Base-by-base conservation (phyloP, 2,797 vertebrate genomes). In the Gymnothorax reevesii region DNA sequence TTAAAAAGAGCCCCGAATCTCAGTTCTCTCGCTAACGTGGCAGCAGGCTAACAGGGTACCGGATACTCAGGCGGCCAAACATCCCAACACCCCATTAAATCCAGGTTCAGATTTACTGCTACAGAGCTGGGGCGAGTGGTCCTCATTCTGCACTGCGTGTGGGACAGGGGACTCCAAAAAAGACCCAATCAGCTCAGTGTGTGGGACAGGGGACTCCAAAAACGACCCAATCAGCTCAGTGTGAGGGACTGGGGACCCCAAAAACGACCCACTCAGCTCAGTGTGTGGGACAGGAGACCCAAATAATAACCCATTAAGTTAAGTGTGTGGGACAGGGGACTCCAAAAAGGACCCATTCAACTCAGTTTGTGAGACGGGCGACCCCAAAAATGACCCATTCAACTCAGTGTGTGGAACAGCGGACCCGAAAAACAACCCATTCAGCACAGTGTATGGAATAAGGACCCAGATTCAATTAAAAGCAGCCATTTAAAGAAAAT, bases 101-200 rank as follows among this genome's bases (percentile, higher is more conserved):
- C 80, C 8, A 57, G 71, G 83, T 85, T 5, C 49, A 62, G 86
- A 90, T 94, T 93, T 89, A 93, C 86, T 87, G 87, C 85, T 57
- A 79, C 89, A 88, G 66, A 80, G 87, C 85, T 89, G 80, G 80
- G 82, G 84, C 69, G 80, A n/a, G 57, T 90, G 71, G 90, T 49
- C 91, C 88, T 87, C 90, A 90, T 90, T 91, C 87, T 82, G 87
- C 66, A 82, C 84, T 89, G 88, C 84, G 85, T 64, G 73, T 25
- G 57, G 57, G 82, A 83, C 85, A 66, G 49, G n/a, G 55, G 15
- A 83, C 57, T 88, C 85, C 17, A 52, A 84, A 71, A 83, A 88
- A 22, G 66, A 20, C 12, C 73, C 86, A 85, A 87, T 71, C 84
- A 25, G 42, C 86, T 83, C 84, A 90, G 88, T 84, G 85, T 71